These are phyloP conservation scores for Erinaceus europaeus DNA, from an alignment of 2,113 vertebrate genomes.

Conservation along the genomic window DNA sequence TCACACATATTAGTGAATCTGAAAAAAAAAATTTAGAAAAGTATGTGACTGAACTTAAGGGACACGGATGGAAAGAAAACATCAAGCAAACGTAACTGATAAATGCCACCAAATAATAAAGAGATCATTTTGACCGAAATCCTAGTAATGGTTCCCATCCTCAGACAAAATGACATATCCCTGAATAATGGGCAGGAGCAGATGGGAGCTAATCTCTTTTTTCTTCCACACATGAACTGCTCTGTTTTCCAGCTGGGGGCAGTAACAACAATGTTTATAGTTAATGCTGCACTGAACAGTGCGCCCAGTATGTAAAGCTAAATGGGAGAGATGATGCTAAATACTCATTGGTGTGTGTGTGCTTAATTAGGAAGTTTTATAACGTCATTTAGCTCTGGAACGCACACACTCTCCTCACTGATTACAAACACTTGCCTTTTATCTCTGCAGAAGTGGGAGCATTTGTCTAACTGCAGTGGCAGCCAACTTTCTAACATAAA, in stretches of 20 bases:
- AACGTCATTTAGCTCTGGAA: constrained; percentile 29
- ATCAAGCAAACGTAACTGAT: constrained; percentile 69
- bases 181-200: constrained; percentile 82
- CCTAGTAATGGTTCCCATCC: constrained; percentile 73
- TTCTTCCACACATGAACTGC: constrained; percentile 80
- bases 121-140: constrained; percentile 69
- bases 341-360: constrained; percentile 52
- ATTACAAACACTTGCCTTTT: constrained; percentile 61
- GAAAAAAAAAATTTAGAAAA: constrained; percentile 1
- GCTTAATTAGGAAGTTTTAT: constrained; percentile 78
- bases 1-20: neutral
- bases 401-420: constrained; percentile 26
- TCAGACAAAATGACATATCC: constrained; percentile 78
- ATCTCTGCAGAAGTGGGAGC: constrained; percentile 61
- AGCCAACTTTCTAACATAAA: constrained; percentile 63
- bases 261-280: constrained; percentile 82
- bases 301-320: constrained; percentile 76
- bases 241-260: constrained; percentile 85
- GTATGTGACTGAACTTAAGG: constrained; percentile 4
- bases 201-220: constrained; percentile 83
- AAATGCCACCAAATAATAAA: constrained; percentile 50
- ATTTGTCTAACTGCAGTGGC: constrained; percentile 48
- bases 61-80: neutral
- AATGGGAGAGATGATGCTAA: constrained; percentile 69
- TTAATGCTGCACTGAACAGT: constrained; percentile 73